Percentiles rank a stretch among this genome's conserved stretches.
These are phyloP conservation scores for Platyscapa corneri DNA, from an alignment of 1,140 invertebrate species.

Conservation along the genomic window DNA sequence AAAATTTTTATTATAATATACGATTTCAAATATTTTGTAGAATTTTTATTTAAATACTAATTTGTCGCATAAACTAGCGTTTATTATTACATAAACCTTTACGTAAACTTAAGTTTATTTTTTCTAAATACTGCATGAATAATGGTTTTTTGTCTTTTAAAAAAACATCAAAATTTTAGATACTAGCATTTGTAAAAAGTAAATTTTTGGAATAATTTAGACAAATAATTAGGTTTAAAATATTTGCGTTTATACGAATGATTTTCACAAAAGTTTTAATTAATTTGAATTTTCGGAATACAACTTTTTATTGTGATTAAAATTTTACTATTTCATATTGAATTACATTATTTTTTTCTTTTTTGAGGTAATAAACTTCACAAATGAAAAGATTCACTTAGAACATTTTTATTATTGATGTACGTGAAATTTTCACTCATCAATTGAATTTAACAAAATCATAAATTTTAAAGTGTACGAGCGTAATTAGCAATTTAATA, in stretches of 20 bases:
- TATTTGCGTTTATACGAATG: not conserved
- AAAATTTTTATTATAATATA: too few relatives aligned
- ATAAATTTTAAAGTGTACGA: too few relatives aligned
- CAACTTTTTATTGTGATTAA: not conserved
- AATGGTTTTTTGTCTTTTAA: too few relatives aligned
- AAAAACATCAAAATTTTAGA: not conserved
- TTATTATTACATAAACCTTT: too few relatives aligned
- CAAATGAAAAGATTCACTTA: not conserved
- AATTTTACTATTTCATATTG: not conserved
- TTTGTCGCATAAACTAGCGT: too few relatives aligned
- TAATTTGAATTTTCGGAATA: not conserved
- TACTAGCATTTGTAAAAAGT: not conserved
- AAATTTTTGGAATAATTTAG: not conserved
- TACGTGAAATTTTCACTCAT: too few relatives aligned
- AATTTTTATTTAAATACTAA: too few relatives aligned
- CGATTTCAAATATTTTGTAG: too few relatives aligned
- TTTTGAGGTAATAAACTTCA: not conserved
- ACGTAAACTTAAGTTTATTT: too few relatives aligned
- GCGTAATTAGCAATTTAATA: too few relatives aligned
- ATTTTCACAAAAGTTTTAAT: not conserved
- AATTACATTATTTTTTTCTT: not conserved
- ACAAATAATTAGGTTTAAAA: conserved; percentile 1
- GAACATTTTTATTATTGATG: not conserved
- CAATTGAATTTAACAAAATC: too few relatives aligned
- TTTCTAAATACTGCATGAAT: too few relatives aligned